phyloP scores from a whole-genome alignment of 2,113 vertebrate genomes.

The Neoarius graeffei region DNA sequence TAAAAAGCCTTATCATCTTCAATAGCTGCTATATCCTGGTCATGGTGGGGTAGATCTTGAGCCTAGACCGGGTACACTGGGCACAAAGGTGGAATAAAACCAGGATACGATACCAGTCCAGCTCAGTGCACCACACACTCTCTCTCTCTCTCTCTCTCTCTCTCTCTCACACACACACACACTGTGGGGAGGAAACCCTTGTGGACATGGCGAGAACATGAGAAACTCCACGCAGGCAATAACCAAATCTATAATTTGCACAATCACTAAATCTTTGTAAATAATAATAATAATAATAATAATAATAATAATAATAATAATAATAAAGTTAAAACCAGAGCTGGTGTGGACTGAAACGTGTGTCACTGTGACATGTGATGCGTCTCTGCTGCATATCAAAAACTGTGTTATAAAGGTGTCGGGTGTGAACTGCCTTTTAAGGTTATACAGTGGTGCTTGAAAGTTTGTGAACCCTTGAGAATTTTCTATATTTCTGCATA shows the following conservation, averaged over 20 bases:
- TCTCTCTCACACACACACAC: neutral
- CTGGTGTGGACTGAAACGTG: neutral
- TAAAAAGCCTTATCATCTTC: neutral
- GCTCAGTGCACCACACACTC: neutral
- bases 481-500: no score
- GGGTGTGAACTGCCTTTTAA: neutral
- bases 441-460: no score
- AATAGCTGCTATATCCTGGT: neutral
- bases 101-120: neutral
- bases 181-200: neutral
- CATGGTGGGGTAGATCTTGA: neutral
- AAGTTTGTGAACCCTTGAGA: no score
- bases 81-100: neutral
- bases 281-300: neutral
- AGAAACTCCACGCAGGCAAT: neutral
- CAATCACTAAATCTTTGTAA: neutral
- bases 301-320: neutral
- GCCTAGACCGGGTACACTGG: neutral
- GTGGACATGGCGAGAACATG: neutral
- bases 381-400: neutral
- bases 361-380: neutral
- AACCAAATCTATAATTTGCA: no score
- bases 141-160: no score
- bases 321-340: neutral
- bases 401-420: neutral